Conservation (phyloP, 2,797 vertebrate genomes). For the Trachurus trachurus region DNA sequence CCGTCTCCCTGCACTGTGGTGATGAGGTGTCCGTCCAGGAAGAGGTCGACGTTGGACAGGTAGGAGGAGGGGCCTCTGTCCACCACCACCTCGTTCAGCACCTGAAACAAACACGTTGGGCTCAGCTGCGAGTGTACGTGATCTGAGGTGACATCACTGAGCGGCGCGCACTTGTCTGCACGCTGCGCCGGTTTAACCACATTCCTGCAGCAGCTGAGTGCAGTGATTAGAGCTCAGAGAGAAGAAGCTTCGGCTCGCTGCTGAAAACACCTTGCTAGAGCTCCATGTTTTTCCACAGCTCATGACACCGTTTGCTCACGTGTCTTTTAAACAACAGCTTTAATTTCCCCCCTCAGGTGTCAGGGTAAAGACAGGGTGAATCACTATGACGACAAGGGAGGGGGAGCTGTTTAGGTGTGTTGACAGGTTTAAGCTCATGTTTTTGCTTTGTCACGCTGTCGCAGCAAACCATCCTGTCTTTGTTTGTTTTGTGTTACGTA, state of each 20-base stretch:
- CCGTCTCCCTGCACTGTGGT: conserved; percentile 90
- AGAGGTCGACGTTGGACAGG: conserved; percentile 89
- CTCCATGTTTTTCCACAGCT: neutral
- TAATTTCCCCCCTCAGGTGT: neutral
- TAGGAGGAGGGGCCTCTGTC: conserved; percentile 89
- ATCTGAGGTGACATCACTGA: neutral
- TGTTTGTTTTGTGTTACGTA: too few species aligned
- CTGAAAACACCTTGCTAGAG: neutral
- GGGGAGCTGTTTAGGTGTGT: neutral
- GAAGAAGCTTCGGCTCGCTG: neutral
- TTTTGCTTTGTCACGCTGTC: too few species aligned
- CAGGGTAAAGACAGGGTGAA: neutral
- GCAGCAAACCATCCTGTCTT: neutral
- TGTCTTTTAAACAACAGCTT: conserved; percentile 9
- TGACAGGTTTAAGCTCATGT: neutral
- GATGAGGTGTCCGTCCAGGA: conserved; percentile 88
- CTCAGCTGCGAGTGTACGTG: too few species aligned
- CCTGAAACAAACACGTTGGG: conserved; percentile 64
- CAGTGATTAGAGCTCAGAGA: neutral
- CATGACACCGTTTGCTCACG: neutral
- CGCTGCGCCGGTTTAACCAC: neutral
- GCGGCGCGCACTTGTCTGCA: neutral
- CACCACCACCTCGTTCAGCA: conserved; percentile 89
- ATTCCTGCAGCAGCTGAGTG: neutral
- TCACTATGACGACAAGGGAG: neutral